Conservation (phyloP, 2,797 vertebrate species). For the Antrozous pallidus region DNA sequence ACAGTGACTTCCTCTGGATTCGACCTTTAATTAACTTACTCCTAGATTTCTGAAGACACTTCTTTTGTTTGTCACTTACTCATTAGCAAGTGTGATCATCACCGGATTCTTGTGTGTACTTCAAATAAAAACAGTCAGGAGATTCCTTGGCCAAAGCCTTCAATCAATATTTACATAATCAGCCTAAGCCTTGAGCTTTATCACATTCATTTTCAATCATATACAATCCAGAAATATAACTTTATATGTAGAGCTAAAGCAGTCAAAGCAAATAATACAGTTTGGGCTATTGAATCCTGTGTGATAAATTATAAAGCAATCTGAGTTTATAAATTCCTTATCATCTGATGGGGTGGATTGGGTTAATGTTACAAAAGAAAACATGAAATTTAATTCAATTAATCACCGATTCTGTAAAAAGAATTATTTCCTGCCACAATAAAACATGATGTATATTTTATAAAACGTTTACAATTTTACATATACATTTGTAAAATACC, state of each 20-base stretch:
- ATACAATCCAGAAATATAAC: neutral
- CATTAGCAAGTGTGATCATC: conserved; percentile 52
- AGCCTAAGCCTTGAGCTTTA: neutral
- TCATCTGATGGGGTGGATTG: neutral
- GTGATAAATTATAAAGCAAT: conserved; percentile 18
- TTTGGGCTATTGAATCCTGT: neutral
- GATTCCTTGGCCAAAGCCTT: neutral
- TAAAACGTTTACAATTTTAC: neutral
- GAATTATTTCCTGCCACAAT: neutral
- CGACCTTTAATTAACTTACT: conserved; percentile 57
- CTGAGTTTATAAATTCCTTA: neutral
- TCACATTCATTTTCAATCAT: conserved; percentile 9
- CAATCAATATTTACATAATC: conserved; percentile 31
- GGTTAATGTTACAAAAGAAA: neutral
- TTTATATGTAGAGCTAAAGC: conserved; percentile 9
- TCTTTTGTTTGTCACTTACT: conserved; percentile 43
- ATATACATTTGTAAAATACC: neutral
- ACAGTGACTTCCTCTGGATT: conserved; percentile 2
- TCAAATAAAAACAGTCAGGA: conserved; percentile 14
- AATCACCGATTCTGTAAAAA: neutral
- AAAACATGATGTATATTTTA: neutral
- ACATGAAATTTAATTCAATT: neutral
- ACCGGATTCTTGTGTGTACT: neutral
- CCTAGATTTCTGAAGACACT: conserved; percentile 2
- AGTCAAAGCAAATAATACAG: neutral